These are phyloP conservation scores for Propithecus perrieri DNA, from an alignment of 2,797 vertebrate species.

Conservation along the genomic window DNA sequence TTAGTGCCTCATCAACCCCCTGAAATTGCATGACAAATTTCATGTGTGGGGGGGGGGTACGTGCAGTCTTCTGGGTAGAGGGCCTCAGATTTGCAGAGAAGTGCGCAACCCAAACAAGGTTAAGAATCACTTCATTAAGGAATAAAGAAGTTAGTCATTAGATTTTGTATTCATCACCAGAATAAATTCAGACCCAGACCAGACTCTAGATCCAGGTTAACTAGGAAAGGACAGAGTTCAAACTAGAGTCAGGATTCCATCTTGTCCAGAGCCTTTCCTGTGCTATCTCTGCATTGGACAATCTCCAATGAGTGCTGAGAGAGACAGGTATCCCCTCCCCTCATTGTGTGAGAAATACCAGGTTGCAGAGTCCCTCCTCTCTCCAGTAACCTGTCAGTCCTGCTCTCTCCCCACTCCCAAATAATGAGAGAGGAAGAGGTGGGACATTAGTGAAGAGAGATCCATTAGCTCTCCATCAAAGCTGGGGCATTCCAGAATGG, in stretches of 20 bases:
- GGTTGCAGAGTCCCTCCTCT: background rate
- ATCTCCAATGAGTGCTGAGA: background rate
- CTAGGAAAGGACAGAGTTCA: background rate
- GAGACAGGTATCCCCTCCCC: background rate
- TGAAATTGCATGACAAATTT: background rate
- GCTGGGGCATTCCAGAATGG: background rate
- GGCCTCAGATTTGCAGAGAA: background rate
- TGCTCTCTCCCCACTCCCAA: background rate
- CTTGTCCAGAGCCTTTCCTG: background rate
- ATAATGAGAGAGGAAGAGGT: background rate
- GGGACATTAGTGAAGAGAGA: background rate
- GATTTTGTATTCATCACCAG: background rate
- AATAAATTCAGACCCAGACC: background rate
- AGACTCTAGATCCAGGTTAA: background rate
- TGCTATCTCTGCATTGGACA: background rate
- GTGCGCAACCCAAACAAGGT: background rate
- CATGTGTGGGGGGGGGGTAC: background rate
- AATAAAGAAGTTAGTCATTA: background rate
- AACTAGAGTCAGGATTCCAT: background rate
- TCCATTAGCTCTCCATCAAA: background rate
- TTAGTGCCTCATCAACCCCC: background rate
- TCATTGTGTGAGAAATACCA: background rate
- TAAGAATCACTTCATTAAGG: background rate
- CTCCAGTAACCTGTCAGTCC: background rate
- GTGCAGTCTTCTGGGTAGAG: background rate